These are phyloP conservation scores for Calliphora vomitoria DNA, from an alignment of 2,888 invertebrate species.

Conservation along the genomic window DNA sequence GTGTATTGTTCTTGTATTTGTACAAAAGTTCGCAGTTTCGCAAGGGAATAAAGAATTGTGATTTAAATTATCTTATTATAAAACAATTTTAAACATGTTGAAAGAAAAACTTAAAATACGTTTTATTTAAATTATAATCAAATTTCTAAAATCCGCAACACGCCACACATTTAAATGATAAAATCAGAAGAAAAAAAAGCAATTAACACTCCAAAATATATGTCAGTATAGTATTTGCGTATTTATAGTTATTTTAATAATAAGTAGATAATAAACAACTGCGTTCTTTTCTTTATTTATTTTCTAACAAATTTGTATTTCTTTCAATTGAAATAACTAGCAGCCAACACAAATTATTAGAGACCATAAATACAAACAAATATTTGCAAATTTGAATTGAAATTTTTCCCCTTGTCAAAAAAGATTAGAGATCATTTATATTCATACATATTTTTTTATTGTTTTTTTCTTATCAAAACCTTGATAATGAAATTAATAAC, in stretches of 20 bases:
- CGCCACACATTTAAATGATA: background rate
- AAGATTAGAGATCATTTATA: slow-evolving; percentile 18
- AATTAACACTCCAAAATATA: background rate
- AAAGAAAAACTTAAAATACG: too few species aligned
- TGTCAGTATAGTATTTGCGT: background rate
- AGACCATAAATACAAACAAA: slow-evolving; percentile 15
- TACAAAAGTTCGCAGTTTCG: too few species aligned
- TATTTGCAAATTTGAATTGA: slow-evolving; percentile 1
- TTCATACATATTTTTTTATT: background rate
- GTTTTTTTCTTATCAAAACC: slow-evolving; percentile 35
- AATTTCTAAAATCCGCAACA: background rate
- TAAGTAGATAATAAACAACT: background rate
- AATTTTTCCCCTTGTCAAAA: slow-evolving; percentile 32
- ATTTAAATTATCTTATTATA: too few species aligned
- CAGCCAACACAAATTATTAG: slow-evolving; percentile 4
- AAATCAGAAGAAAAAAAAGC: background rate
- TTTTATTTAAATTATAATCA: background rate
- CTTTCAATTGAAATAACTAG: background rate
- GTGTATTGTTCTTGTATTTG: too few species aligned
- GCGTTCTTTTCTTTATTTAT: background rate
- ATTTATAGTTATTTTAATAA: background rate
- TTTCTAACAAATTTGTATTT: background rate
- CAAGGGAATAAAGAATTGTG: too few species aligned
- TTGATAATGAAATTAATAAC: slow-evolving; percentile 37
- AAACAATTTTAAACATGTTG: too few species aligned